Evolutionary conservation across 2,888 invertebrate genomes (phyloP).

Genomic region (Mantis religiosa): DNA sequence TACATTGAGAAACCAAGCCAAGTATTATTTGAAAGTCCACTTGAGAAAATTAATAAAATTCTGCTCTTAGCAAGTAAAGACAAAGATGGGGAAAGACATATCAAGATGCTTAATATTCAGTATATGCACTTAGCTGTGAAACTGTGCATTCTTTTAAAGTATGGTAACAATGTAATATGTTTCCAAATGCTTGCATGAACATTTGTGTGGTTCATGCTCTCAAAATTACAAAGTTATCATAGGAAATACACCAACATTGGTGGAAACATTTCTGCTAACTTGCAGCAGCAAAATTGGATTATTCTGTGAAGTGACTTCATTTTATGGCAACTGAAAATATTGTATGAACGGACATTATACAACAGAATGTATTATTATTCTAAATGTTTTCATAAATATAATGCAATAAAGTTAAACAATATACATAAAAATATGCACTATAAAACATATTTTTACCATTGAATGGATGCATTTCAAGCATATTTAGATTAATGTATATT

Average conservation of each 20-base stretch:
- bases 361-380: background rate
- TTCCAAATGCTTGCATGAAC: background rate
- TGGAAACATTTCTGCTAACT: background rate
- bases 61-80: background rate
- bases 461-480: background rate
- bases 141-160: too few relatives aligned
- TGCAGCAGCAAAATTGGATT: too few relatives aligned
- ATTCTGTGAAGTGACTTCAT: background rate
- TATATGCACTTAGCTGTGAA: too few relatives aligned
- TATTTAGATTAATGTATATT: background rate
- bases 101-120: background rate
- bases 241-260: background rate
- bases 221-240: background rate
- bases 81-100: background rate
- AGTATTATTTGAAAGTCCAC: background rate
- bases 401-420: background rate
- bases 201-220: background rate
- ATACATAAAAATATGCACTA: background rate
- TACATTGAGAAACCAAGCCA: background rate
- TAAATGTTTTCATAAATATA: background rate
- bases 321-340: background rate
- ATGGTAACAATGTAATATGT: background rate
- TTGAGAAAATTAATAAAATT: too few relatives aligned
- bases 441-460: background rate
- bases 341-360: background rate